Evolutionary conservation across 2,113 vertebrate species (phyloP).

Genomic region (Siniperca chuatsi): DNA sequence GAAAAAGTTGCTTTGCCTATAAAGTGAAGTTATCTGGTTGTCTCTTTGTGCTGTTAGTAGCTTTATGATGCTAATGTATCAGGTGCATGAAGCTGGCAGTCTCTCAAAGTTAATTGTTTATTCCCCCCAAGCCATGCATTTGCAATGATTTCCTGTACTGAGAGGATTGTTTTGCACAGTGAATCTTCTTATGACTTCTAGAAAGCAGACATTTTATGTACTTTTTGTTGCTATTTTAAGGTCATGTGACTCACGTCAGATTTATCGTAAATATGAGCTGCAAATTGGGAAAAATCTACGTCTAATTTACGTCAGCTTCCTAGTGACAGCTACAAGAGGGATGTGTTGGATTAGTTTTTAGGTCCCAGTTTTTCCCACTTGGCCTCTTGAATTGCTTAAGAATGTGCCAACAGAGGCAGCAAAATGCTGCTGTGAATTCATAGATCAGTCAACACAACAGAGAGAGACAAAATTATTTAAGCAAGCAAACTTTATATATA

Average conservation of each 20-base stretch:
- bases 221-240: neutral
- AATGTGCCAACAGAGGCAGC: neutral
- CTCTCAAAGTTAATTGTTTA: slow-evolving; percentile 26
- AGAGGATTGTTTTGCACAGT: neutral
- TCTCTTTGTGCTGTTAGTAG: neutral
- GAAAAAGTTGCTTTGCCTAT: neutral
- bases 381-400: neutral
- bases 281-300: neutral
- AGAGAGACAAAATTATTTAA: neutral
- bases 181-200: neutral
- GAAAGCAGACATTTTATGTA: neutral
- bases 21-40: neutral
- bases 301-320: neutral
- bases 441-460: neutral
- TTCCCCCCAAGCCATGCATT: slow-evolving; percentile 7
- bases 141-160: neutral
- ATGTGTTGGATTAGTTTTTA: neutral
- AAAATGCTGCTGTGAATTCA: neutral
- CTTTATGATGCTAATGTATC: neutral
- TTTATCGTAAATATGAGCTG: slow-evolving; percentile 2
- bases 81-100: slow-evolving; percentile 14
- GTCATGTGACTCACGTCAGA: slow-evolving; percentile 10
- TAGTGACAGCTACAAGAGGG: too few species aligned
- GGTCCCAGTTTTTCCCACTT: neutral
- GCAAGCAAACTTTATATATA: neutral